A percentile compares a stretch with the other conserved stretches of the same genome.
Conservation (phyloP, 2,113 vertebrate genomes). For the Numida meleagris region DNA sequence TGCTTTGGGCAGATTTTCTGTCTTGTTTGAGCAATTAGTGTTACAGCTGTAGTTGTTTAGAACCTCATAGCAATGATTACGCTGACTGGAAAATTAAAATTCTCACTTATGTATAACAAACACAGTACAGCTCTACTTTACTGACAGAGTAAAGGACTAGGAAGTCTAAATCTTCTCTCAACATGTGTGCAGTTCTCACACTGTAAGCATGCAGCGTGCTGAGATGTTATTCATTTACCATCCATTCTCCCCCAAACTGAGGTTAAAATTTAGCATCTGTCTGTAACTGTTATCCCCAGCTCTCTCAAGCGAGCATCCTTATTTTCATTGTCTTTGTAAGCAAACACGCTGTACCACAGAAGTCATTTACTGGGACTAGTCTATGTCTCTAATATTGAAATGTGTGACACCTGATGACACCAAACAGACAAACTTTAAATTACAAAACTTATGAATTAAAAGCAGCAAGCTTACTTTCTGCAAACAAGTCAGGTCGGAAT, state of each 20-base stretch:
- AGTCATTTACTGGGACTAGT: background rate
- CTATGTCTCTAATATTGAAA: background rate
- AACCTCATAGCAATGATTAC: background rate
- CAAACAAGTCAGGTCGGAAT: conserved; percentile 92
- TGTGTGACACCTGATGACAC: background rate
- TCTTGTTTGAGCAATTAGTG: background rate
- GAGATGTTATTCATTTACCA: background rate
- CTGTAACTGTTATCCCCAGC: accelerated
- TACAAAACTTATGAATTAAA: background rate
- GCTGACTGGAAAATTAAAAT: background rate
- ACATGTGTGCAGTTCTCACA: background rate
- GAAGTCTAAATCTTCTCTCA: background rate
- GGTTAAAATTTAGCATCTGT: background rate
- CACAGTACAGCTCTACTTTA: background rate
- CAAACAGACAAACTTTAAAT: background rate
- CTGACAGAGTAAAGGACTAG: background rate
- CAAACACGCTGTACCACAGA: background rate
- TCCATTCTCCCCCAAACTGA: background rate
- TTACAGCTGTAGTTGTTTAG: background rate
- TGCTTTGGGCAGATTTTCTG: background rate
- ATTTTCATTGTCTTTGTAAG: background rate
- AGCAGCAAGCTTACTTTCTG: conserved; percentile 86
- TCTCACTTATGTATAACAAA: background rate
- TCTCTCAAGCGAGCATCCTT: background rate
- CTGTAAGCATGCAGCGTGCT: background rate